Evolutionary conservation across 2,888 invertebrate genomes (phyloP).

Genomic region (Drosophila histrio): DNA sequence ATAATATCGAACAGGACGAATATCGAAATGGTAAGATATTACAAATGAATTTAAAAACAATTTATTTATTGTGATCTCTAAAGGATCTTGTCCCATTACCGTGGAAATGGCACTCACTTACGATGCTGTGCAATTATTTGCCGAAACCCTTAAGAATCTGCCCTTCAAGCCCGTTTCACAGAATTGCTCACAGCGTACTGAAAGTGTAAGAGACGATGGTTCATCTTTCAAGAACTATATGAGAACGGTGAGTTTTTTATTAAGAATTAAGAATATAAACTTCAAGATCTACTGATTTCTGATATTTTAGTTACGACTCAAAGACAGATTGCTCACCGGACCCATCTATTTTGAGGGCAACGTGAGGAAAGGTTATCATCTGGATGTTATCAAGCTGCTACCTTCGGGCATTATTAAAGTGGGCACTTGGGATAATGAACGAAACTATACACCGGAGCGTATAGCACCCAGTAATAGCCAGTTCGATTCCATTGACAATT

Average conservation of each 20-base stretch:
- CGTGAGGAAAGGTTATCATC: constrained; percentile 88
- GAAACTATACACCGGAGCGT: constrained; percentile 86
- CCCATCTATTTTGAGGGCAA: constrained; percentile 92
- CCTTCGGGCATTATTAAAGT: constrained; percentile 88
- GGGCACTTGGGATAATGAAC: constrained; percentile 89
- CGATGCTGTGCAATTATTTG: constrained; percentile 93
- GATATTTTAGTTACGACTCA: constrained; percentile 61
- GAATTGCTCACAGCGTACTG: constrained; percentile 85
- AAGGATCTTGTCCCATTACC: constrained; percentile 82
- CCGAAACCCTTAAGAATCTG: constrained; percentile 89
- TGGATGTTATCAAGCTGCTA: constrained; percentile 89
- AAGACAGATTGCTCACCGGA: constrained; percentile 87
- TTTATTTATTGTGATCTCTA: accelerated
- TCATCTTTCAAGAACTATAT: constrained; percentile 92
- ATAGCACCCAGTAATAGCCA: constrained; percentile 82
- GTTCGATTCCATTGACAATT: constrained; percentile 86
- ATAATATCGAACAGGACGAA: constrained; percentile 63
- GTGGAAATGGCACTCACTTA: constrained; percentile 92
- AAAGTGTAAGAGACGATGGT: constrained; percentile 90
- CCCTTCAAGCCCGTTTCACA: constrained; percentile 85
- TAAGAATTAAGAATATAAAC: not conserved
- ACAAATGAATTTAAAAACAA: too few relatives aligned
- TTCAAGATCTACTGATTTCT: not conserved
- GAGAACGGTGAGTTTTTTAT: constrained; percentile 78
- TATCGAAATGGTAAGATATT: constrained; percentile 69